These are phyloP conservation scores for Serrognathus titanus DNA, from an alignment of 2,888 invertebrate species.

Conservation along the genomic window DNA sequence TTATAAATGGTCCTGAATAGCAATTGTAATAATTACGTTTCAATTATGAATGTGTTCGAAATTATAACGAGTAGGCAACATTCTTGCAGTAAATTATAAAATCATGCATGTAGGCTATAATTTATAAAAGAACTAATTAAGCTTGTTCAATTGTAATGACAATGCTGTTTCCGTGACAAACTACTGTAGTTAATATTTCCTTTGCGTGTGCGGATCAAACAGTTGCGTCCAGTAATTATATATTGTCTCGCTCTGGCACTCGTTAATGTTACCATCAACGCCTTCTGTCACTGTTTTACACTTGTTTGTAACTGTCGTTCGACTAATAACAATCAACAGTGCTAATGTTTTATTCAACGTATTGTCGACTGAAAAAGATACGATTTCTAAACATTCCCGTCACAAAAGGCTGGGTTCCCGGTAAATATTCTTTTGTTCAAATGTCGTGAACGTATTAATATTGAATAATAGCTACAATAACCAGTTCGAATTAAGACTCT, in stretches of 20 bases:
- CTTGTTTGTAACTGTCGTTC: constrained; percentile 2
- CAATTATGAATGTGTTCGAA: no score
- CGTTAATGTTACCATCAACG: constrained; percentile 38
- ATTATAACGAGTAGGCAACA: constrained; percentile 2
- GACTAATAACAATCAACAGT: background rate
- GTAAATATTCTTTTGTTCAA: no score
- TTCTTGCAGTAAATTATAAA: constrained; percentile 18
- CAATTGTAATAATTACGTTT: no score
- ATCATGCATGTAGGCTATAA: constrained; percentile 20
- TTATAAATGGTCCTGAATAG: no score
- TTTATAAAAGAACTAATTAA: constrained; percentile 29
- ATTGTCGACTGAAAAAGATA: no score
- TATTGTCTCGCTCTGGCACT: constrained; percentile 39
- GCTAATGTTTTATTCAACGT: no score
- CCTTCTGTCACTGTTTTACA: constrained; percentile 23
- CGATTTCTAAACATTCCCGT: no score
- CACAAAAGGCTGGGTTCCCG: no score
- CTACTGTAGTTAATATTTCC: constrained; percentile 37
- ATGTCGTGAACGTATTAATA: no score
- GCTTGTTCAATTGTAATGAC: constrained; percentile 26
- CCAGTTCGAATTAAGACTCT: no score
- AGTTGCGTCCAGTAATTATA: constrained; percentile 35
- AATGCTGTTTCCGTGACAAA: constrained; percentile 38
- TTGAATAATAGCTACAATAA: no score
- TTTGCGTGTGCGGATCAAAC: constrained; percentile 38